These are phyloP conservation scores for Macrostomum lignano DNA, from an alignment of 1,140 invertebrate genomes.

Conservation along the genomic window DNA sequence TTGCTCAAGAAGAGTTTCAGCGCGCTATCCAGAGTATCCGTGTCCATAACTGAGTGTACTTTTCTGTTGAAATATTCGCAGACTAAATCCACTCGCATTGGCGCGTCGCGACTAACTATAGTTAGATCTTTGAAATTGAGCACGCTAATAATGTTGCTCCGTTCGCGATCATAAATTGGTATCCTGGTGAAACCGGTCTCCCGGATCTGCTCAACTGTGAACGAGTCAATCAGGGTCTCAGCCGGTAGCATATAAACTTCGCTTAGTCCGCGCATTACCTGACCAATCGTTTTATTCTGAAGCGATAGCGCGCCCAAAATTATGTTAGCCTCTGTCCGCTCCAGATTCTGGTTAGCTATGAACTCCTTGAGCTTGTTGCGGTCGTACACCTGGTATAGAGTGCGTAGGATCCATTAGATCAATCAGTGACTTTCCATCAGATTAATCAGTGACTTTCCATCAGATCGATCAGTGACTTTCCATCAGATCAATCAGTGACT, in stretches of 20 bases:
- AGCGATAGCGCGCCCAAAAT: conserved; percentile 65
- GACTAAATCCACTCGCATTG: conserved; percentile 1
- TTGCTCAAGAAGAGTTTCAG: conserved; percentile 41
- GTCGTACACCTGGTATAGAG: no score
- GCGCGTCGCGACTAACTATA: neutral
- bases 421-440: no score
- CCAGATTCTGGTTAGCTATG: no score
- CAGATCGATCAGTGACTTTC: no score
- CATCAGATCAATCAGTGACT: no score
- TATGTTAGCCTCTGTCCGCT: conserved; percentile 66
- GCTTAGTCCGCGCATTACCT: conserved; percentile 6
- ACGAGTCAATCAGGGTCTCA: conserved; percentile 1
- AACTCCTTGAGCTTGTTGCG: no score
- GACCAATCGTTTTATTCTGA: conserved; percentile 5
- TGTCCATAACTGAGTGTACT: neutral
- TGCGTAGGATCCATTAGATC: no score
- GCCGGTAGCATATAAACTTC: conserved; percentile 7
- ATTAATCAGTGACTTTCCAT: no score
- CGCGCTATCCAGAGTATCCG: neutral
- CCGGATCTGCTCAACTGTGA: conserved; percentile 4
- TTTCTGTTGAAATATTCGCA: neutral
- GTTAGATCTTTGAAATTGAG: conserved; percentile 7
- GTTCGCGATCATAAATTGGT: conserved; percentile 7
- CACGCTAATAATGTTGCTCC: conserved; percentile 6
- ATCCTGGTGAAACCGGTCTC: conserved; percentile 6